Percentiles rank a stretch among this genome's conserved stretches.
Conservation (phyloP, 2,797 vertebrate genomes). For the Lutjanus campechanus region DNA sequence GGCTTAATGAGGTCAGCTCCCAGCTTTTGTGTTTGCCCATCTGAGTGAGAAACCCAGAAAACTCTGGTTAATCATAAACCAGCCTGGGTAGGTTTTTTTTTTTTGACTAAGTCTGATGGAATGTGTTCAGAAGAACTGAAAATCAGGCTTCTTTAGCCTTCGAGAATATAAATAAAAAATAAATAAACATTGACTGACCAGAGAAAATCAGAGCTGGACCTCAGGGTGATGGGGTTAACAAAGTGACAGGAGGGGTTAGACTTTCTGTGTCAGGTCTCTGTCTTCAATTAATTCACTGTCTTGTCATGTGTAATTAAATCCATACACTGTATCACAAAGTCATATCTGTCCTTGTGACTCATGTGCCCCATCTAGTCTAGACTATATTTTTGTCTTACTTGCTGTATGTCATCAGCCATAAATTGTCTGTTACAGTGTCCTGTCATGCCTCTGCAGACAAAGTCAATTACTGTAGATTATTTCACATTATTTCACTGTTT, state of each 20-base stretch:
- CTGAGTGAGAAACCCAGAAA: constrained; percentile 34
- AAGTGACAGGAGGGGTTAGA: constrained; percentile 6
- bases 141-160: constrained; percentile 2
- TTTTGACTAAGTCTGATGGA: constrained; percentile 14
- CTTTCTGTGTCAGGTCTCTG: background rate
- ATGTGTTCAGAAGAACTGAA: constrained; percentile 14
- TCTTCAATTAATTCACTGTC: constrained; percentile 17
- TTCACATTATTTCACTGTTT: constrained; percentile 6
- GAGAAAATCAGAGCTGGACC: constrained; percentile 4
- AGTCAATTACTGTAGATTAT: background rate
- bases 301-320: constrained; percentile 34
- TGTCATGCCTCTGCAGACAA: background rate
- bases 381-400: constrained; percentile 9
- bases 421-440: constrained; percentile 1
- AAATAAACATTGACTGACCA: constrained; percentile 4
- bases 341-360: constrained; percentile 3
- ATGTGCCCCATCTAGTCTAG: background rate
- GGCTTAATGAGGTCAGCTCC: constrained; percentile 15
- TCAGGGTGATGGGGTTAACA: constrained; percentile 11
- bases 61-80: constrained; percentile 38
- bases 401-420: background rate
- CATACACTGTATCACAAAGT: constrained; percentile 1
- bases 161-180: constrained; percentile 4
- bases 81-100: constrained; percentile 27
- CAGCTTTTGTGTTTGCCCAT: constrained; percentile 24